A percentile compares a stretch with the other conserved stretches of the same genome.
These are phyloP conservation scores for Hylomyscus alleni DNA, from an alignment of 2,797 vertebrate species.

Conservation along the genomic window DNA sequence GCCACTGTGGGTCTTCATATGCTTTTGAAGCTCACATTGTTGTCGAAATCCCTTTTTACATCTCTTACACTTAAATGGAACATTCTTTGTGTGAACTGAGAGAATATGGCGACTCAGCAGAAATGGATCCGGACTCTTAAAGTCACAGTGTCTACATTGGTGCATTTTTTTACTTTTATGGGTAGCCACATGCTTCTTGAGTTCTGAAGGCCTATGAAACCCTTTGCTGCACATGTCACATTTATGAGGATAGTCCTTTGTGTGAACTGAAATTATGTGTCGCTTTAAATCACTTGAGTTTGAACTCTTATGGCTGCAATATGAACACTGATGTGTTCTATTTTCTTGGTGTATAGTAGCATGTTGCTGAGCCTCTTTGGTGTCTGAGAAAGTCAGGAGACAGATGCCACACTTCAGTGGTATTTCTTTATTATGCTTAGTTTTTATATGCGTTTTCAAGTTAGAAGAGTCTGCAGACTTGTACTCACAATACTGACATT, in stretches of 20 bases:
- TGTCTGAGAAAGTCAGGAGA: constrained; percentile 96
- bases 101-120: constrained; percentile 98
- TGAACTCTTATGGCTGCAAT: constrained; percentile 99
- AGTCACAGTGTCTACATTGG: constrained; percentile 99
- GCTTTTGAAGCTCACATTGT: constrained; percentile 94
- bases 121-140: constrained; percentile 98
- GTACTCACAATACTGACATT: constrained; percentile 97
- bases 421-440: constrained; percentile 98
- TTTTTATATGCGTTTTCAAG: constrained; percentile 98
- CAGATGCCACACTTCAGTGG: constrained; percentile 96
- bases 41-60: constrained; percentile 95
- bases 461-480: constrained; percentile 98
- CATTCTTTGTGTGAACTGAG: constrained; percentile 98
- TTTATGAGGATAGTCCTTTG: constrained; percentile 99
- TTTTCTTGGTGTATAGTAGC: constrained; percentile 96
- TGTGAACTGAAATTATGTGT: constrained; percentile 98
- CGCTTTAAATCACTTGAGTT: constrained; percentile 99
- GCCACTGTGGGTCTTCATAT: constrained; percentile 97
- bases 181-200: constrained; percentile 97
- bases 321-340: constrained; percentile 97
- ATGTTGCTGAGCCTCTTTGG: constrained; percentile 96
- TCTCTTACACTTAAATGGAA: constrained; percentile 94
- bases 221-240: constrained; percentile 98
- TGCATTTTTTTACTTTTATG: constrained; percentile 98
- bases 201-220: constrained; percentile 98